Base-by-base conservation (phyloP, 2,797 vertebrate species). In the Pempheris klunzingeri region DNA sequence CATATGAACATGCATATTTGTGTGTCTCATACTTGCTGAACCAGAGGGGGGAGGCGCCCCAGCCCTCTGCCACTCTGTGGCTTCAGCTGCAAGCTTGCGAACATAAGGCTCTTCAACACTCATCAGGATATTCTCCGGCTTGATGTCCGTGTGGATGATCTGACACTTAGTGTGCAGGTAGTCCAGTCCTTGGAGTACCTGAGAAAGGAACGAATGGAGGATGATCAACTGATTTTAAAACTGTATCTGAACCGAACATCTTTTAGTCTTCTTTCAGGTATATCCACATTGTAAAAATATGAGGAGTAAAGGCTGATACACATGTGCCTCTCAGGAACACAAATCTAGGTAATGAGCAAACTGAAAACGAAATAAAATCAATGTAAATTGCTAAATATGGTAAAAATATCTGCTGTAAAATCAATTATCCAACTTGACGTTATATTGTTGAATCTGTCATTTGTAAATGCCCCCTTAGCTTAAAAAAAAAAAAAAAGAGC, bases 111-210 rank as follows among this genome's bases (percentile, higher is more conserved):
- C 97, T 1, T 98, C 97, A 4, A 99, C 98, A 4, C 95, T 98
- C 92, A 99, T 93, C 41, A 99, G 91, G 83, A 99, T 98, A 74
- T 99, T 99, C 90, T 99, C 98, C 0, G 98, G 98, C 73, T 99
- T 99, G 74, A 99, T 97, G 78, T 99, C 98, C 0, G 98, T 99
- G 87, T 99, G 98, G 88, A 99, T 99, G 87, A 99, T 99, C 69
- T 99, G 91, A 94, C 98, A 99, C 74, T 98, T 99, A 4, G 96
- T 96, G 87, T 99, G 98, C 91, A 99, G 90, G 86, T 99, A 99
- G 91, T 99, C 97, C 77, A 99, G 93, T 55, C 98, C 98, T 90
- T 99, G 98, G 49, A 99, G 96, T 79, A 99, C 98, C 98, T 99
- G 69, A 20, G 65, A 80, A 69, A 57, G 17, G 0, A 63, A 20